These are phyloP conservation scores for Chitala chitala DNA, from an alignment of 2,113 vertebrate genomes.

Conservation along the genomic window DNA sequence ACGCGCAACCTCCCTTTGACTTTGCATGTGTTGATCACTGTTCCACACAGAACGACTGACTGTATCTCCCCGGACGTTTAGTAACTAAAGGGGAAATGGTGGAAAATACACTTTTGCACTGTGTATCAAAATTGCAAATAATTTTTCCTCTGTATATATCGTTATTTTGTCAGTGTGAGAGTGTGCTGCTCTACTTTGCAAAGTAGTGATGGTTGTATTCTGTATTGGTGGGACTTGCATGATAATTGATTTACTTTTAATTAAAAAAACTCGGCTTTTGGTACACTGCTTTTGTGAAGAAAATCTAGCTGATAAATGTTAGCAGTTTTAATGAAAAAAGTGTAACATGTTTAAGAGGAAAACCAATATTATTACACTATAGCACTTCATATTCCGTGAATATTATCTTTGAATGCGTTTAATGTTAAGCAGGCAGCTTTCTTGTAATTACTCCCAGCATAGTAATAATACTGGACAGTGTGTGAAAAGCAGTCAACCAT, in stretches of 20 bases:
- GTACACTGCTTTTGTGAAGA: too few species aligned
- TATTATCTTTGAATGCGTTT: background rate
- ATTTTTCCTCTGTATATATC: background rate
- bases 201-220: too few species aligned
- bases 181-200: background rate
- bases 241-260: too few species aligned
- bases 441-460: slow-evolving; percentile 9
- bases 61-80: background rate
- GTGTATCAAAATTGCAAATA: background rate
- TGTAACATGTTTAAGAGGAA: background rate
- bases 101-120: background rate
- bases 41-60: background rate
- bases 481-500: background rate
- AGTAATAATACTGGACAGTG: slow-evolving; percentile 12
- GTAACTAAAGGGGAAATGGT: background rate
- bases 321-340: too few species aligned
- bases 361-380: background rate
- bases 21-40: background rate
- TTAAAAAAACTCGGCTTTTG: too few species aligned
- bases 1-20: too few species aligned
- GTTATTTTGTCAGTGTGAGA: background rate
- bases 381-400: background rate
- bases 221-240: too few species aligned
- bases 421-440: slow-evolving; percentile 7
- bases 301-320: too few species aligned